Conservation (phyloP, 2,888 invertebrate genomes). For the Drosophila colorata region DNA sequence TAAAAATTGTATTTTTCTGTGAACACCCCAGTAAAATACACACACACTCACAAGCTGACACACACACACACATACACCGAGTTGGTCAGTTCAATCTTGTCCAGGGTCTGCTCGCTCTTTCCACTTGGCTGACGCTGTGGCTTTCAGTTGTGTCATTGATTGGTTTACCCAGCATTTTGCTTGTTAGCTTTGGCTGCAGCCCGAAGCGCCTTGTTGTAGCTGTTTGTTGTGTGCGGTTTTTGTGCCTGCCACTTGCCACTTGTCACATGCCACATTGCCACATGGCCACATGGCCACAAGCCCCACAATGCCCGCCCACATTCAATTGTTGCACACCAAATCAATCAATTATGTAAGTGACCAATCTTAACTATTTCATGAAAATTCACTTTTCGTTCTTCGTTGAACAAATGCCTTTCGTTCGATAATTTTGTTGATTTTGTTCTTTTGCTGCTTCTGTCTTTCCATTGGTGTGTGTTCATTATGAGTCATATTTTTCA, state of each 20-base stretch:
- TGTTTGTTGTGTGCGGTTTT: slow-evolving; percentile 40
- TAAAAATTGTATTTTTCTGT: slow-evolving; percentile 56
- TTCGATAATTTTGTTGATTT: slow-evolving; percentile 15
- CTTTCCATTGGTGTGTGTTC: not conserved
- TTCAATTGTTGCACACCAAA: slow-evolving; percentile 70
- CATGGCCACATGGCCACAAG: slow-evolving; percentile 34
- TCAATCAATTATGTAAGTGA: slow-evolving; percentile 74
- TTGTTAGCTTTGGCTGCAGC: slow-evolving; percentile 64
- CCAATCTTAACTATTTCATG: slow-evolving; percentile 54
- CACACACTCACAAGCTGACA: slow-evolving; percentile 11
- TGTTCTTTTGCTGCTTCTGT: not conserved
- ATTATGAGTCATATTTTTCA: slow-evolving; percentile 19
- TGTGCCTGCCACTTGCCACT: slow-evolving; percentile 39
- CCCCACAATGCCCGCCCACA: slow-evolving; percentile 31
- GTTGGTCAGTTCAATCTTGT: slow-evolving; percentile 41
- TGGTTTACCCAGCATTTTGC: slow-evolving; percentile 76
- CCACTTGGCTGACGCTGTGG: slow-evolving; percentile 70
- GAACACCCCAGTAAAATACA: slow-evolving; percentile 26
- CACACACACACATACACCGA: not conserved
- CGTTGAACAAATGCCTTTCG: not conserved
- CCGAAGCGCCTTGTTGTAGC: slow-evolving; percentile 21
- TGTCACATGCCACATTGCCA: slow-evolving; percentile 42
- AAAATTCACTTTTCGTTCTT: slow-evolving; percentile 3
- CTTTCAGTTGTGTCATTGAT: slow-evolving; percentile 78
- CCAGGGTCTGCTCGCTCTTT: slow-evolving; percentile 29